A percentile compares a stretch with the other conserved stretches of the same genome.
phyloP scores from a whole-genome alignment of 2,797 vertebrate species.

The Myotis findleyi region DNA sequence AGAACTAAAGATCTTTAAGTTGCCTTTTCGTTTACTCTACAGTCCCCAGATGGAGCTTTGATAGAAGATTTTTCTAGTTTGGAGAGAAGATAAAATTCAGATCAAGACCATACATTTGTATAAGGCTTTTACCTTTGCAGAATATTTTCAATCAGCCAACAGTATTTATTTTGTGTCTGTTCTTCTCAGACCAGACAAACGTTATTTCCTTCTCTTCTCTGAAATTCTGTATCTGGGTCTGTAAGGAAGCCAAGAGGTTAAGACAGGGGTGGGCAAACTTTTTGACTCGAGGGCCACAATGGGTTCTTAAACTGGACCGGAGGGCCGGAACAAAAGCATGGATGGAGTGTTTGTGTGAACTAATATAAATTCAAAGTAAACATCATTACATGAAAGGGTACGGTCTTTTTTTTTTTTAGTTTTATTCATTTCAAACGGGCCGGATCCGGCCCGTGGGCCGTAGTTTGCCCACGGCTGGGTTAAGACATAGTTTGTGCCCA shows the following conservation, averaged over 20 bases:
- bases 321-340: no score
- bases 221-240: slow-evolving; percentile 51
- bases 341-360: no score
- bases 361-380: no score
- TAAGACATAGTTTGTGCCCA: slow-evolving; percentile 16
- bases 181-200: slow-evolving; percentile 62
- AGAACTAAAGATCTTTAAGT: slow-evolving; percentile 63
- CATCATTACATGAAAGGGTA: no score
- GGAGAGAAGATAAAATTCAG: slow-evolving; percentile 73
- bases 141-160: slow-evolving; percentile 64
- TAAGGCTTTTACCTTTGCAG: slow-evolving; percentile 66
- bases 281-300: no score
- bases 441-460: no score
- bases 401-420: no score
- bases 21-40: slow-evolving; percentile 58
- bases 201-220: slow-evolving; percentile 43
- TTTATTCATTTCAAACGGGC: no score
- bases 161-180: slow-evolving; percentile 64
- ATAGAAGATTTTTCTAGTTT: slow-evolving; percentile 69
- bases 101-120: slow-evolving; percentile 59
- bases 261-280: not conserved
- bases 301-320: no score
- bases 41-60: slow-evolving; percentile 65
- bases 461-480: no score
- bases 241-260: slow-evolving; percentile 26